Evolutionary conservation across 2,113 vertebrate species (phyloP), one percentile per base, ranked within the genome.

Genomic region (Vidua macroura): DNA sequence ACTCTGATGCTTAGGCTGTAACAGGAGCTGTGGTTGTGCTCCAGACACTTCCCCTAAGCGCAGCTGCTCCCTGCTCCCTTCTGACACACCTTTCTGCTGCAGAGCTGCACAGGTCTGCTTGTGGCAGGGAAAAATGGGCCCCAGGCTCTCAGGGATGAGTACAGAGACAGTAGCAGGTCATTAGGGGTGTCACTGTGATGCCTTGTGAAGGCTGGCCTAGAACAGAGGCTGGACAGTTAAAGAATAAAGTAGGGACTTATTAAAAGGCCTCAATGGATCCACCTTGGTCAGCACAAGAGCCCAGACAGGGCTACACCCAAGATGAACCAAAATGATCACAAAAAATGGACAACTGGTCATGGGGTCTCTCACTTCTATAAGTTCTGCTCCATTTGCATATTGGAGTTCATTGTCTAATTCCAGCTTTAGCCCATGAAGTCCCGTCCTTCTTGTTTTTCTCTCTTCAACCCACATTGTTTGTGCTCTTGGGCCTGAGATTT

Each of bases 131-230:
- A 44, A 20, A 37, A 10, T 20, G 24, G 9, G 24, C 5, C 67
- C 9, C 43, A 62, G n/a, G 7, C 0, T 33, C 11, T 48, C 0
- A 2, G 16, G 28, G 15, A 5, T 28, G n/a, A 62, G 18, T 3
- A 24, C 14, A 62, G 31, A 46, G 37, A 17, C 5, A 64, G 15
- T 25, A 75, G 14, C 0, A 64, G 25, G 12, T 15, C 14, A 22
- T 13, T 1, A 41, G 3, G 5, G 4, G 6, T 58, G 18, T 39
- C 0, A 0, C 28, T 28, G 33, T 23, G 56, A 24, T 17, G 56
- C n/a, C n/a, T 35, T 35, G n/a, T 16, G 28, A 11, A 11, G 52
- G 52, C 28, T 53, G n/a, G 6, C n/a, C 14, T 10, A 16, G n/a
- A 59, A 11, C 22, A 58, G 33, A 58, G 22, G 12, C 56, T 58